phyloP scores from a whole-genome alignment of 2,797 vertebrate genomes.

The Liasis olivaceus region DNA sequence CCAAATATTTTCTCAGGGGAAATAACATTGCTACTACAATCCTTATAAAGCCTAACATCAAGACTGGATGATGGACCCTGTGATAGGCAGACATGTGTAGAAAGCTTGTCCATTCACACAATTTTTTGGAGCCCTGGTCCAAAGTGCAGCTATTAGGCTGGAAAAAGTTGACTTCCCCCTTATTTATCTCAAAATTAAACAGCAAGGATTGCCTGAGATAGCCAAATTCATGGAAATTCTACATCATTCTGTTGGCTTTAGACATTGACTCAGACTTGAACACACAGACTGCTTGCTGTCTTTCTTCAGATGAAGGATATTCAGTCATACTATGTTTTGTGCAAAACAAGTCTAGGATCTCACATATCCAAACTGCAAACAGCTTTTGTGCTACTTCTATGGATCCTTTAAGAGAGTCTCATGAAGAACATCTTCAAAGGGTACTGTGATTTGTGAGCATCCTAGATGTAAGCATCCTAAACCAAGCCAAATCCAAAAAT shows the following conservation, averaged over 20 bases:
- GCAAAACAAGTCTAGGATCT: background rate
- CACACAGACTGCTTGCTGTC: background rate
- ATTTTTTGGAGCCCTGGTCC: background rate
- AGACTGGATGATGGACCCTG: background rate
- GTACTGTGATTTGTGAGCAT: background rate
- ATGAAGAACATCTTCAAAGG: background rate
- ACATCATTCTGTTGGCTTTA: background rate
- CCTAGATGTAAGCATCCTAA: too few relatives aligned
- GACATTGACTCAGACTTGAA: background rate
- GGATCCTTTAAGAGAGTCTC: constrained; percentile 9
- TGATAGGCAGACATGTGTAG: background rate
- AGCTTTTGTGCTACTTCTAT: background rate
- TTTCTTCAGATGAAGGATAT: background rate
- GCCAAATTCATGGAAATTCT: background rate
- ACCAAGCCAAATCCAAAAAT: too few relatives aligned
- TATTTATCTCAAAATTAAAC: background rate
- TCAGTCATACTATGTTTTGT: background rate
- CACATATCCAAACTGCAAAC: background rate
- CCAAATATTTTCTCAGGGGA: background rate
- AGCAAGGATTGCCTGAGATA: background rate
- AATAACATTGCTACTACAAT: background rate
- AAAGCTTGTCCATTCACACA: background rate
- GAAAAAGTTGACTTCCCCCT: background rate
- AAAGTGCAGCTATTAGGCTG: background rate
- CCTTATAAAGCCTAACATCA: background rate